A percentile compares a stretch with the other conserved stretches of the same genome.
phyloP scores from a whole-genome alignment of 2,113 vertebrate genomes.

The Spheniscus mendiculus region DNA sequence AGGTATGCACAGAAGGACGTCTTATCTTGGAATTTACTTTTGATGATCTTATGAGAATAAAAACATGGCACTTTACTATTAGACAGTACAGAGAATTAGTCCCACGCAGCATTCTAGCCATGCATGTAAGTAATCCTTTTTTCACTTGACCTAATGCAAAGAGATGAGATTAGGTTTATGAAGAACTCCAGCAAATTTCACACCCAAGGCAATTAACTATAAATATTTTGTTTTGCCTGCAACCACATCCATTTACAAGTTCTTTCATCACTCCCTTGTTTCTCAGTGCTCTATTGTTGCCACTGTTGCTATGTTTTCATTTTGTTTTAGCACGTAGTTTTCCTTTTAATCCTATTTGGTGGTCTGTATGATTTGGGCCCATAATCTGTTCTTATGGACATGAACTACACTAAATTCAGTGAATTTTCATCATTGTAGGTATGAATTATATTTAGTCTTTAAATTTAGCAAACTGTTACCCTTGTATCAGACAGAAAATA shows the following conservation, averaged over 20 bases:
- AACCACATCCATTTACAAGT: background rate
- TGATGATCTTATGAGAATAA: conserved; percentile 99
- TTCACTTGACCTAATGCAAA: conserved; percentile 23
- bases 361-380: background rate
- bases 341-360: conserved; percentile 15
- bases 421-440: background rate
- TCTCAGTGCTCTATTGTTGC: conserved; percentile 24
- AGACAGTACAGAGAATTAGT: conserved; percentile 97
- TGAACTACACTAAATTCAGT: background rate
- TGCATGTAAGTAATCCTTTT: conserved; percentile 90
- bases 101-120: conserved; percentile 97
- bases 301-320: conserved; percentile 44
- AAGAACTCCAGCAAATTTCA: conserved; percentile 16
- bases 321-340: conserved; percentile 6
- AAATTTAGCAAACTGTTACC: background rate
- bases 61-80: conserved; percentile 99
- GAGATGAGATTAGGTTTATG: background rate
- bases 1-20: conserved; percentile 98
- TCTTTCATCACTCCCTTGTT: background rate
- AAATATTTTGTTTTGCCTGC: conserved; percentile 52
- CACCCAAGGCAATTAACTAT: conserved; percentile 30
- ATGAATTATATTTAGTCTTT: background rate
- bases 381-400: background rate
- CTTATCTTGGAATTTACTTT: conserved; percentile 99
- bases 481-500: background rate